Percentiles rank a stretch among this genome's conserved stretches.
Evolutionary conservation across 2,888 invertebrate species (phyloP).

Genomic region (Amaurobius ferox): DNA sequence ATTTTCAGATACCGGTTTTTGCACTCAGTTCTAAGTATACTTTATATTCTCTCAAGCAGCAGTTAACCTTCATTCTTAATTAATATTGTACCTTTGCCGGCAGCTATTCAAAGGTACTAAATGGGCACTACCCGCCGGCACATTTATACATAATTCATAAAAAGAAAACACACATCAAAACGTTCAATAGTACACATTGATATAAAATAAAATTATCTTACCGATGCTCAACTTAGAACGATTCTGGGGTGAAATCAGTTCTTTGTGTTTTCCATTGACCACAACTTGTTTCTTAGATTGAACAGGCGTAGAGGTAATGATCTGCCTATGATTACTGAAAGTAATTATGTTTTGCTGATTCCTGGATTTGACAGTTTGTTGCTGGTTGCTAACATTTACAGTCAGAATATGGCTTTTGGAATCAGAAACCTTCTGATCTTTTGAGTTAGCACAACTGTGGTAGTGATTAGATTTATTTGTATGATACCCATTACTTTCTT

Average conservation of each 20-base stretch:
- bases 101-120: no score
- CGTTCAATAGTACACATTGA: no score
- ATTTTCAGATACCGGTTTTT: no score
- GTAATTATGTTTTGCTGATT: background rate
- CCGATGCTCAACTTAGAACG: background rate
- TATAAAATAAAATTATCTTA: background rate
- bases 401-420: background rate
- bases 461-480: background rate
- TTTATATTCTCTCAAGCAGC: no score
- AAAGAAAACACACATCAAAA: no score
- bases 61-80: no score
- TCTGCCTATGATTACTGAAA: background rate
- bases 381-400: background rate
- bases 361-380: background rate
- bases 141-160: no score
- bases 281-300: background rate
- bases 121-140: no score
- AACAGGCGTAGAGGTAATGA: background rate
- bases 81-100: no score
- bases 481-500: background rate
- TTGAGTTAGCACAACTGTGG: background rate
- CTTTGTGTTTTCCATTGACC: background rate
- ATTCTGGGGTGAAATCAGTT: background rate
- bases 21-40: no score
- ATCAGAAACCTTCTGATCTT: background rate